Conservation (phyloP, 2,113 vertebrate species). For the Thinocorus orbignyianus region DNA sequence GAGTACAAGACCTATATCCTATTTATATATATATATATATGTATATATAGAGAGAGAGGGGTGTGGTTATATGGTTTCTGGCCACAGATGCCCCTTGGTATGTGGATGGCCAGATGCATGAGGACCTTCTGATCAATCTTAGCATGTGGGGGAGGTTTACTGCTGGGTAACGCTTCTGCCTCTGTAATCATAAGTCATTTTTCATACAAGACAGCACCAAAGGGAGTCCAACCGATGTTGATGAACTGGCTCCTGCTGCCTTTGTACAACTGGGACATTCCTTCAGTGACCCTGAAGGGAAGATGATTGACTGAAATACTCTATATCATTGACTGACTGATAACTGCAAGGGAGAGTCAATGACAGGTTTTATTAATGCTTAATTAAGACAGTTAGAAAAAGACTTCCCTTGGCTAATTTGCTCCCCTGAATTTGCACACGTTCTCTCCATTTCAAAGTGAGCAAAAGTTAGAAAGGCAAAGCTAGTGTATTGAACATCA, state of each 20-base stretch:
- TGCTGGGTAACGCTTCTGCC: neutral
- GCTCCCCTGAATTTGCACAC: neutral
- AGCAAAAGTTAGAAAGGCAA: neutral
- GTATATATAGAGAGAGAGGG: neutral
- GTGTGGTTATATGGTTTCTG: neutral
- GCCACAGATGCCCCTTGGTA: neutral
- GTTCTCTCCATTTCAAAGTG: neutral
- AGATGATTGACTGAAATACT: neutral
- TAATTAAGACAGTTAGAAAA: constrained; percentile 30
- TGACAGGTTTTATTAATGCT: neutral
- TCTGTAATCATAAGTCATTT: neutral
- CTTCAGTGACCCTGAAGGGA: neutral
- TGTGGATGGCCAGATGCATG: fast-evolving
- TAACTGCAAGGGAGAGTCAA: neutral
- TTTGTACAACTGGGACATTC: neutral
- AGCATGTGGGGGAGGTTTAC: neutral
- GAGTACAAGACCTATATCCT: neutral
- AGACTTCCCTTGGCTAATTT: neutral
- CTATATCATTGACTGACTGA: neutral
- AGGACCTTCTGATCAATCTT: neutral
- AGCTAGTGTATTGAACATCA: neutral
- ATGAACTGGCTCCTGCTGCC: neutral
- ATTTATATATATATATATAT: too few relatives aligned
- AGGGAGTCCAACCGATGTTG: fast-evolving
- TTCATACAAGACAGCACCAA: neutral